Base-by-base conservation (phyloP, 2,113 vertebrate species). In the Sterrhoptilus dennistouni region DNA sequence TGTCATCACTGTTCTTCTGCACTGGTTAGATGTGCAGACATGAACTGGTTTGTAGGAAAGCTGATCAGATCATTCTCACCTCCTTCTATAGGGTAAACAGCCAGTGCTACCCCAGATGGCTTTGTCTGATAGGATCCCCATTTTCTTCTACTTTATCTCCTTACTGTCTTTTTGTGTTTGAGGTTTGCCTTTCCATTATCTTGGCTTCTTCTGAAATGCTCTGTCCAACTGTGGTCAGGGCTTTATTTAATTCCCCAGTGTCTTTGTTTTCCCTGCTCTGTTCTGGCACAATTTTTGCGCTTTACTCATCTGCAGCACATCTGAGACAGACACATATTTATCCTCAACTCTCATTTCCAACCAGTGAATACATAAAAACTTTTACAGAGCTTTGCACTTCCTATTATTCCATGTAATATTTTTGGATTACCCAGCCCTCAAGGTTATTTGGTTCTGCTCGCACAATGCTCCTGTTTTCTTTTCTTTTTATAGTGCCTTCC, bases 401-500 rank as follows among this genome's bases (percentile, higher is more conserved):
- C 29, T 77, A 2, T 36, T 84, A 45, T 21, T 76, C 45, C 23
- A 3, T 17, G 33, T 68, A 29, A n/a, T 44, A 19, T 38, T 77
- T 72, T 69, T 72, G 33, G 50, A 36, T 86, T 88, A 57, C 28
- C 14, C 33, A 44, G 36, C 28, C 40, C n/a, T 79, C 18, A 4
- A 38, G 36, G 42, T 61, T 71, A 22, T 45, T 82, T 68, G 21
- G 28, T 79, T 44, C 6, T 87, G 53, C 49, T 83, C 75, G 66
- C 38, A 68, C 61, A 83, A 49, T 25, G 35, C n/a, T 90, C 21
- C 29, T 14, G 11, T 47, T 81, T 83, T 54, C 59, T 40, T 82
- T 83, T 36, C 27, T 83, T 44, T 81, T 91, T 63, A 6, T 42
- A 66, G 80, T 88, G 64, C 86, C 83, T 93, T 84, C 47, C 83